Conservation (phyloP, 64 coral and sea anemone species). For the Montipora cactus region DNA sequence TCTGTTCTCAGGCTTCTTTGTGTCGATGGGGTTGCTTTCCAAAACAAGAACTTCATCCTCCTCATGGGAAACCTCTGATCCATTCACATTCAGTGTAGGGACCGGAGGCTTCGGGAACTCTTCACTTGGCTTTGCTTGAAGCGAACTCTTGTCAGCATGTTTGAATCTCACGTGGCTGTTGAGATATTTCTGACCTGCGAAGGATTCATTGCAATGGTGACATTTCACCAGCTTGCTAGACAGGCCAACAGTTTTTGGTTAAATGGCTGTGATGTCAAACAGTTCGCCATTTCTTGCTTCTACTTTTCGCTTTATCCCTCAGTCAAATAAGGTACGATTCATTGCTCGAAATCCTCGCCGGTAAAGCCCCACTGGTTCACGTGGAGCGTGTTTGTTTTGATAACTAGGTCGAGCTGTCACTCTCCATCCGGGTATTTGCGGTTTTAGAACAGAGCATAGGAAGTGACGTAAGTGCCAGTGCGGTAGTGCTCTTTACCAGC, state of each 20-base stretch:
- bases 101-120: too few species aligned
- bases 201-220: too few species aligned
- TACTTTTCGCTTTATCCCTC: slow-evolving; percentile 49
- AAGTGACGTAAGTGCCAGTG: slow-evolving; percentile 1
- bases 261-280: too few species aligned
- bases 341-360: neutral
- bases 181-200: too few species aligned
- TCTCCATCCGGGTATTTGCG: neutral
- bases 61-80: too few species aligned
- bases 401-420: neutral
- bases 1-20: neutral
- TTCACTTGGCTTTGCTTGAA: too few species aligned
- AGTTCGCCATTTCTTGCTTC: slow-evolving; percentile 32
- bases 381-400: neutral
- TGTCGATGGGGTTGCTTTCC: neutral
- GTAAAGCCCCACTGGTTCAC: neutral
- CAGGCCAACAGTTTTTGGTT: too few species aligned
- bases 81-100: too few species aligned
- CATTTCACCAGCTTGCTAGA: too few species aligned
- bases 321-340: slow-evolving; percentile 68
- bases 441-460: slow-evolving; percentile 5
- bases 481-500: neutral
- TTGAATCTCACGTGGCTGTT: too few species aligned
- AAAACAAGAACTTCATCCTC: too few species aligned
- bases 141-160: too few species aligned